Percentiles rank a stretch among this genome's conserved stretches.
phyloP scores from a whole-genome alignment of 2,113 vertebrate genomes.

The Syngnathus floridae region DNA sequence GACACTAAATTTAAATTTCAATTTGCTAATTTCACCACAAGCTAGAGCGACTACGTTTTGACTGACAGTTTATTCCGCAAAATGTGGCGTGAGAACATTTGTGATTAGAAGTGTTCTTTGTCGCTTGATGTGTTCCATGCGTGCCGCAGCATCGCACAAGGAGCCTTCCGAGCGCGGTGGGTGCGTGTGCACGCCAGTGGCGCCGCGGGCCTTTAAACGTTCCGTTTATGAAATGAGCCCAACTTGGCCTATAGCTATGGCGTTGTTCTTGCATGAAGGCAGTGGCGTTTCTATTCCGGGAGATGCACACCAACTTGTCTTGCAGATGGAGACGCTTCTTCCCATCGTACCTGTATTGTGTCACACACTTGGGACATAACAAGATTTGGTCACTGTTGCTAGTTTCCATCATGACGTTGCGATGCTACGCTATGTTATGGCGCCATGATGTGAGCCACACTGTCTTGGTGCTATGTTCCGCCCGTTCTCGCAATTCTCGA shows the following conservation, averaged over 20 bases:
- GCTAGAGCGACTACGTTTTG: neutral
- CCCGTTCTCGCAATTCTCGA: neutral
- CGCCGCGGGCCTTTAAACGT: constrained; percentile 14
- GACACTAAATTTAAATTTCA: neutral
- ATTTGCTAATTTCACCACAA: neutral
- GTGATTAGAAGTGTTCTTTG: neutral
- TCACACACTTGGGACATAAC: too few species aligned
- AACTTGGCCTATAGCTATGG: constrained; percentile 50
- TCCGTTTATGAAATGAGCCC: constrained; percentile 42
- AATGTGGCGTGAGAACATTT: neutral
- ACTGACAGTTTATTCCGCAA: neutral
- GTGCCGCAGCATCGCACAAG: neutral
- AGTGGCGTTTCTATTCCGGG: constrained; percentile 42
- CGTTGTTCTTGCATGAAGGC: constrained; percentile 51
- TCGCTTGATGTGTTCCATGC: neutral
- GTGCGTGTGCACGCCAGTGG: constrained; percentile 3
- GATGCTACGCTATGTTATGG: too few species aligned
- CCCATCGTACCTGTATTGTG: constrained; percentile 13
- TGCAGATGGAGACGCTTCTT: constrained; percentile 3
- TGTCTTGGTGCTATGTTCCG: neutral
- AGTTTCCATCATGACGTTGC: too few species aligned
- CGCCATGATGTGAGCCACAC: too few species aligned
- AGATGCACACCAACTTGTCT: constrained; percentile 12
- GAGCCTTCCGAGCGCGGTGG: neutral
- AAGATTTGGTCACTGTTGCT: too few species aligned